Conservation (phyloP, 2,888 invertebrate genomes). For the Heliconius erato region DNA sequence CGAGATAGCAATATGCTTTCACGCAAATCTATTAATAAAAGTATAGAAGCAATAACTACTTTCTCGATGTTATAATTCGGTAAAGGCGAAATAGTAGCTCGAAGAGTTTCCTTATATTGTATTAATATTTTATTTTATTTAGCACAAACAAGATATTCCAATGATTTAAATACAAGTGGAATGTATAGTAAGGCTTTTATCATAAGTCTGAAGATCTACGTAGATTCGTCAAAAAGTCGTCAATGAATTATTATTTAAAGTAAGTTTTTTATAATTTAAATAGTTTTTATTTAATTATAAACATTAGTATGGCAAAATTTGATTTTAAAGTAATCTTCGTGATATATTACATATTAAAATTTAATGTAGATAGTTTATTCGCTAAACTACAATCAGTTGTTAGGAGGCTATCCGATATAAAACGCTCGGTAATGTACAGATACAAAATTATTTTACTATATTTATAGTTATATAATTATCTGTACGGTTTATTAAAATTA, state of each 20-base stretch:
- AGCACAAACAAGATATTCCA: conserved; percentile 70
- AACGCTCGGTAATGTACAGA: background rate
- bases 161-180: conserved; percentile 83
- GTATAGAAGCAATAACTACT: conserved; percentile 17
- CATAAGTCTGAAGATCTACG: conserved; percentile 75
- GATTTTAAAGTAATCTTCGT: background rate
- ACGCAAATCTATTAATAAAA: background rate
- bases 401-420: background rate
- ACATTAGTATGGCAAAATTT: background rate
- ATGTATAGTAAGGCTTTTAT: conserved; percentile 83
- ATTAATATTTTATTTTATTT: conserved; percentile 36
- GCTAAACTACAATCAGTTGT: background rate
- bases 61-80: conserved; percentile 25
- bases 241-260: conserved; percentile 3
- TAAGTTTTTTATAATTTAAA: background rate
- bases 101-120: conserved; percentile 26
- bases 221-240: conserved; percentile 38
- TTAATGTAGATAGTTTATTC: background rate
- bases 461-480: background rate
- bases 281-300: background rate
- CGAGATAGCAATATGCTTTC: background rate
- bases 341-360: background rate
- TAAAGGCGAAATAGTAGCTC: conserved; percentile 27
- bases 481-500: background rate
- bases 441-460: conserved; percentile 1